Evolutionary conservation across 2,888 invertebrate genomes (phyloP), one percentile per base, ranked within the genome.

Genomic region (Steinernema hermaphroditum): DNA sequence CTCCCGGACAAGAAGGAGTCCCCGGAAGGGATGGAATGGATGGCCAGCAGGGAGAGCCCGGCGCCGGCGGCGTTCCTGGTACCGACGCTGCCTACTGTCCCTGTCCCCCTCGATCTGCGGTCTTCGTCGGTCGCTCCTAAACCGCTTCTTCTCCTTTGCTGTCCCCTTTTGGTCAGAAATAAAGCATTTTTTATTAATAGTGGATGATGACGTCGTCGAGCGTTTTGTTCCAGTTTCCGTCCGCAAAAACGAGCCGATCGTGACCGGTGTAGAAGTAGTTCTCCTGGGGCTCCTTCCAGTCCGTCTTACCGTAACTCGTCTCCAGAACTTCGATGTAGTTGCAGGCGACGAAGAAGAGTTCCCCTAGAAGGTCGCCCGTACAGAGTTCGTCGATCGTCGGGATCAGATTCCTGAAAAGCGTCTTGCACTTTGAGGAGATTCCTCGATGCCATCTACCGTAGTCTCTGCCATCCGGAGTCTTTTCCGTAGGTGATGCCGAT

Each of bases 41-140:
- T 22, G 50, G 50, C n/a, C 50, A 12, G 19, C 22, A 2, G 1
- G 50, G 50, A 22, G 50, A 24, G 24, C 57, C 22, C 22, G 73
- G 70, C 14, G 70, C 50, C 27, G 54, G 54, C 27, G 73, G 73
- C 2, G 34, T 69, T 1, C 72, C 72, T 43, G 72, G 72, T n/a
- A 37, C 72, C 29, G 72, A 72, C 43, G 72, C 72, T 22, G 72
- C 68, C 32, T 72, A 72, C 49, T 72, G 72, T 34, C 72, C 72
- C 29, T 70, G 70, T 46, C 70, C 70, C 16, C 32, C 68, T 16
- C 68, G 68, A 4, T 29, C 68, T 16, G 49, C 49, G 4, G 49
- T 24, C 24, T 49, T 49, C 49, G 49, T 49, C 16, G 8, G 37
- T 37, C 37, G 37, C 12, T 37, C 12, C 37, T 37, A 12, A 37